These are phyloP conservation scores for Hemitrygon akajei DNA, from an alignment of 2,797 vertebrate species.

Conservation along the genomic window DNA sequence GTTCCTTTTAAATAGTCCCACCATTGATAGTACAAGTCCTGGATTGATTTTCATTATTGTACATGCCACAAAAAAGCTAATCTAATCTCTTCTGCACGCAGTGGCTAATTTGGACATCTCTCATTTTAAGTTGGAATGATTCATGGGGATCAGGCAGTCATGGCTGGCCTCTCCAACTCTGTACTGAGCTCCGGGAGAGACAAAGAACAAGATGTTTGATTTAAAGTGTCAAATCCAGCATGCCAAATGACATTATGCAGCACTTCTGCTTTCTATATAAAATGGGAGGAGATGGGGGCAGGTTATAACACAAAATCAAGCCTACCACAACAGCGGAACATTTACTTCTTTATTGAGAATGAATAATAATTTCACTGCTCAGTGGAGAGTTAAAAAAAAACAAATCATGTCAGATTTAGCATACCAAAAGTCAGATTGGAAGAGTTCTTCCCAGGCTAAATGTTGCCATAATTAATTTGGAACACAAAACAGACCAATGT, in stretches of 20 bases:
- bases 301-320: not conserved
- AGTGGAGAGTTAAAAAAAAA: not conserved
- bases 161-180: not conserved
- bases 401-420: not conserved
- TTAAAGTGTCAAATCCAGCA: not conserved
- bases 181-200: not conserved
- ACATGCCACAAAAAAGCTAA: too few species aligned
- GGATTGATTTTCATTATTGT: too few species aligned
- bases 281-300: too few species aligned
- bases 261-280: not conserved
- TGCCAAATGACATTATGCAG: not conserved
- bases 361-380: not conserved
- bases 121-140: not conserved
- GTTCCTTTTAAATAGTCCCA: too few species aligned
- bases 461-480: not conserved
- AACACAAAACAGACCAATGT: too few species aligned
- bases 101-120: not conserved
- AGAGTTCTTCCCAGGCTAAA: not conserved
- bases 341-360: constrained; percentile 22
- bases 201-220: not conserved
- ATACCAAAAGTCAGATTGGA: not conserved
- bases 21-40: too few species aligned
- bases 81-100: too few species aligned
- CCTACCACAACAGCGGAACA: not conserved
- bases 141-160: not conserved